phyloP scores from a whole-genome alignment of 2,888 invertebrate species.

The Leuctra nigra region DNA sequence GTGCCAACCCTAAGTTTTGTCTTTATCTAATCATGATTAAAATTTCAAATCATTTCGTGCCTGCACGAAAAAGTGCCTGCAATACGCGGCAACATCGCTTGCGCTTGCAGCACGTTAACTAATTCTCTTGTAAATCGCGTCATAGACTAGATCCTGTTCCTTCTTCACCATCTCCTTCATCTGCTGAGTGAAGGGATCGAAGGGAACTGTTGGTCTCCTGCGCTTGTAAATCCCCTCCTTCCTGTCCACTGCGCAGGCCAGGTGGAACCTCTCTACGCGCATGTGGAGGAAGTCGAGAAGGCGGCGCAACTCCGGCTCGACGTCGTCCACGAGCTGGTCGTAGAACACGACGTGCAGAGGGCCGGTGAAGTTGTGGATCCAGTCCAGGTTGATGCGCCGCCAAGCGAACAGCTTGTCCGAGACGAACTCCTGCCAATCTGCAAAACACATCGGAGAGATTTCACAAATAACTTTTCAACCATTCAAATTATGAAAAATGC shows the following conservation, averaged over 20 bases:
- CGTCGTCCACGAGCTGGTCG: slow-evolving; percentile 51
- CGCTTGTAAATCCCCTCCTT: slow-evolving; percentile 68
- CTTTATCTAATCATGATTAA: too few relatives aligned
- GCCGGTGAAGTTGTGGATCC: slow-evolving; percentile 63
- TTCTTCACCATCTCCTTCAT: slow-evolving; percentile 49
- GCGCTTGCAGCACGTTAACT: too few relatives aligned
- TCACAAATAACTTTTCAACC: too few relatives aligned
- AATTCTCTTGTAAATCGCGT: slow-evolving; percentile 37
- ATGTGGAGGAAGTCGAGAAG: slow-evolving; percentile 54
- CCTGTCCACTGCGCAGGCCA: slow-evolving; percentile 50
- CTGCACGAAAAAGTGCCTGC: too few relatives aligned
- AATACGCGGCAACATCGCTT: too few relatives aligned
- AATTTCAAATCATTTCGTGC: too few relatives aligned
- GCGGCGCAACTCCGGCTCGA: slow-evolving; percentile 51
- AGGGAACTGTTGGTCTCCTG: slow-evolving; percentile 55
- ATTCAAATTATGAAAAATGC: too few relatives aligned
- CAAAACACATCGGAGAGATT: slow-evolving; percentile 33
- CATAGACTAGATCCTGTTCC: slow-evolving; percentile 47
- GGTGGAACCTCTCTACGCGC: slow-evolving; percentile 36
- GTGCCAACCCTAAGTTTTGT: too few relatives aligned
- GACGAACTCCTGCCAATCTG: slow-evolving; percentile 69
- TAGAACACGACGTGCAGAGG: slow-evolving; percentile 64
- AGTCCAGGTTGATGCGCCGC: slow-evolving; percentile 61
- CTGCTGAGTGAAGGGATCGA: slow-evolving; percentile 61
- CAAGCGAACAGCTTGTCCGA: slow-evolving; percentile 56